Percentiles rank a stretch among this genome's conserved stretches.
phyloP scores from a whole-genome alignment of 1,140 invertebrate species.

The Babylonia areolata region DNA sequence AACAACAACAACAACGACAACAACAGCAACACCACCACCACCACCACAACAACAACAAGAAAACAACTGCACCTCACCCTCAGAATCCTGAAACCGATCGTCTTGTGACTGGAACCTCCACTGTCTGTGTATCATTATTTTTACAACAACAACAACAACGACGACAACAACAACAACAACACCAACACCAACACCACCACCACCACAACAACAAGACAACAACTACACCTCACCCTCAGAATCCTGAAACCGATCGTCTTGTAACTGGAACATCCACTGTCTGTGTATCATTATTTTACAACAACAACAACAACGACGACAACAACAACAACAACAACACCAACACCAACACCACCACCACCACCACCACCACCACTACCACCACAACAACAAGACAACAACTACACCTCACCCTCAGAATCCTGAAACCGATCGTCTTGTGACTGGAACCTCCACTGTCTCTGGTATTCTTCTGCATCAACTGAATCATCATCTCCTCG shows the following conservation, averaged over 20 bases:
- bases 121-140: too few relatives aligned
- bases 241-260: constrained; percentile 80
- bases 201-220: too few relatives aligned
- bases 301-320: too few relatives aligned
- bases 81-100: constrained; percentile 53
- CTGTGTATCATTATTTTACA: constrained; percentile 42
- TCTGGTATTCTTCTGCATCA: constrained; percentile 76
- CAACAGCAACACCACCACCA: constrained; percentile 75
- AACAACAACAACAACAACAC: too few relatives aligned
- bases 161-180: too few relatives aligned
- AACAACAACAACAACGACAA: too few relatives aligned
- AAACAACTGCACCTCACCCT: constrained; percentile 72
- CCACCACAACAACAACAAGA: constrained; percentile 72
- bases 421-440: constrained; percentile 79
- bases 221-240: constrained; percentile 75
- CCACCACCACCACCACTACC: too few relatives aligned
- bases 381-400: too few relatives aligned
- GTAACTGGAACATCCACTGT: constrained; percentile 69
- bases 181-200: too few relatives aligned
- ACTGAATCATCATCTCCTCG: constrained; percentile 20
- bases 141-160: too few relatives aligned
- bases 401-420: constrained; percentile 76
- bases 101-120: neutral
- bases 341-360: too few relatives aligned
- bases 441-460: constrained; percentile 70